Evolutionary conservation across 2,797 vertebrate species (phyloP), one percentile per base, ranked within the genome.

Genomic region (Meda fulgida): DNA sequence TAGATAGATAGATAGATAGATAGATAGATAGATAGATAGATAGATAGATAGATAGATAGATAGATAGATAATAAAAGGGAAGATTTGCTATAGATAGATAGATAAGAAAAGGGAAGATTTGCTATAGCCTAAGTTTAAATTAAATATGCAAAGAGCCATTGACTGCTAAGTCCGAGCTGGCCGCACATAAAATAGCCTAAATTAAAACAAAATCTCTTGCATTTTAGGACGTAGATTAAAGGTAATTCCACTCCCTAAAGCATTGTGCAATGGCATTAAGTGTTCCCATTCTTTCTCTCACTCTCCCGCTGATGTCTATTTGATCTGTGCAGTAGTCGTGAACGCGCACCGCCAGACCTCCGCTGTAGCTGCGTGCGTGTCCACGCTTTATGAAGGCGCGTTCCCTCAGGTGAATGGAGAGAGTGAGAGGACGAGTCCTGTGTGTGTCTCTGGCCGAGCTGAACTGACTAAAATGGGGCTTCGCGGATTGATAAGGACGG

Each of bases 371-470:
- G 90, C 82, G 89, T 78, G 88, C 85, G 87, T 69, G 89, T 89
- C 91, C 92, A 90, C 91, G 94, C 92, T 86, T 91, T 92, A 93
- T 94, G 92, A 91, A 92, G 88, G 94, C 95, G 94, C 81, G 73
- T 21, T 83, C 77, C 78, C 85, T 76, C 89, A 89, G 89, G 89
- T 89, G 85, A 88, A 89, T 86, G 86, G 72, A 72, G 81, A 53
- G 63, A 67, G 80, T 23, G 93, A 92, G 23, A 84, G 75, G 26
- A 65, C 91, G 92, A 91, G 87, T 93, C 94, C 85, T 92, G 91
- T 91, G 93, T 91, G 86, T 92, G 82, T 95, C 80, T 80, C 51
- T 80, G 46, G 55, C 51, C 72, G 72, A 81, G 29, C 55, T 75
- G 19, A 78, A 80, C 21, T 66, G 29, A 78, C 34, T 48, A 85